phyloP scores from a whole-genome alignment of 2,113 vertebrate genomes.

The Cyrtonyx montezumae region DNA sequence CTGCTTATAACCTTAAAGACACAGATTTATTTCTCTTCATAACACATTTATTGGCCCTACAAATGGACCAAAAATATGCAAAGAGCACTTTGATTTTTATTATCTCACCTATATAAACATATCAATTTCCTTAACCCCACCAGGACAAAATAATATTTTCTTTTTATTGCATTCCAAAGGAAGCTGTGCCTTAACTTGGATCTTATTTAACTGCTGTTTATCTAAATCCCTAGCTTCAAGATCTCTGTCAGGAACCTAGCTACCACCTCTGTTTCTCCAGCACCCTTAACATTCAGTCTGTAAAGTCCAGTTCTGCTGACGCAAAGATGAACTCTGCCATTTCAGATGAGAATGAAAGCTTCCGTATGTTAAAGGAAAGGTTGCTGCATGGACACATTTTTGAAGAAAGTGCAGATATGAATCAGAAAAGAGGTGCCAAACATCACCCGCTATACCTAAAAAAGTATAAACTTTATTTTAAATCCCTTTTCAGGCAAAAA shows the following conservation, averaged over 20 bases:
- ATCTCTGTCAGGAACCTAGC: neutral
- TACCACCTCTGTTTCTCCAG: neutral
- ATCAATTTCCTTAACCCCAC: neutral
- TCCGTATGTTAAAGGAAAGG: neutral
- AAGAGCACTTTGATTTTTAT: slow-evolving; percentile 42
- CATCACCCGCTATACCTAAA: neutral
- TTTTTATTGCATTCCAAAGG: slow-evolving; percentile 37
- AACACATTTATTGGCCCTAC: neutral
- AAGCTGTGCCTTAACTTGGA: slow-evolving; percentile 5
- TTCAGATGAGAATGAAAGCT: neutral
- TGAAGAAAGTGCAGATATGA: neutral
- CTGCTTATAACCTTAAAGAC: neutral
- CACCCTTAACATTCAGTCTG: neutral
- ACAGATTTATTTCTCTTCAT: neutral
- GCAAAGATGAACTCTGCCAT: neutral
- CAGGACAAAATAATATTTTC: slow-evolving; percentile 15
- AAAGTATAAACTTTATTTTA: neutral
- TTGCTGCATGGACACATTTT: neutral
- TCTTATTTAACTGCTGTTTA: slow-evolving; percentile 16
- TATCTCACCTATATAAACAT: slow-evolving; percentile 26
- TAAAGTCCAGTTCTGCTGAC: neutral
- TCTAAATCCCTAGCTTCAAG: neutral
- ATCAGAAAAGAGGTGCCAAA: neutral
- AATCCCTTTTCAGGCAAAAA: neutral
- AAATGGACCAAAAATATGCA: slow-evolving; percentile 22